Percentiles rank a stretch among this genome's conserved stretches.
Evolutionary conservation across 1,140 invertebrate species (phyloP).

Genomic region (Drosophila elegans): DNA sequence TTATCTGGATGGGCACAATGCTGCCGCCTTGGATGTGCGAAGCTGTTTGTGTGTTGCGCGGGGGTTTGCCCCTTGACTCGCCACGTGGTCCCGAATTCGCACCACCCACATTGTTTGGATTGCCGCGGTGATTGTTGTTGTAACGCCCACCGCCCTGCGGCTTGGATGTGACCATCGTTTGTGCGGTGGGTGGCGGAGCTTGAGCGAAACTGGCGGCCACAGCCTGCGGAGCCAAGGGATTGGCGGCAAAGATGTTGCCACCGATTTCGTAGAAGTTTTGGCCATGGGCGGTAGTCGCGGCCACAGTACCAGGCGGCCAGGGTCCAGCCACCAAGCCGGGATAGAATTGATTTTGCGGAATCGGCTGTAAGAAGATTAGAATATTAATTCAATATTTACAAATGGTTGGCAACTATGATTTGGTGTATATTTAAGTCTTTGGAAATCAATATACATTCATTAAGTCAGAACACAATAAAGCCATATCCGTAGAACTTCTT

Average conservation of each 20-base stretch:
- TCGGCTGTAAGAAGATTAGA: conserved; percentile 53
- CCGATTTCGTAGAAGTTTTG: conserved; percentile 90
- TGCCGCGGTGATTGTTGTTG: conserved; percentile 69
- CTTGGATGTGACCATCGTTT: conserved; percentile 70
- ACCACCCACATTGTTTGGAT: conserved; percentile 67
- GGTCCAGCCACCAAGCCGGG: conserved; percentile 65
- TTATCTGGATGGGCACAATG: conserved; percentile 64
- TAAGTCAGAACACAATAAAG: too few species aligned
- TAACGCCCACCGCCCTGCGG: conserved; percentile 74
- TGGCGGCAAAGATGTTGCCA: conserved; percentile 89
- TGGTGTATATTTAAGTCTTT: too few species aligned
- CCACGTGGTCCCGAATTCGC: conserved; percentile 56
- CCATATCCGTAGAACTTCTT: too few species aligned
- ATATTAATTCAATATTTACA: background rate
- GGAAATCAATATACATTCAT: too few species aligned
- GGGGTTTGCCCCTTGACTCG: conserved; percentile 65
- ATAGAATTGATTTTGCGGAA: conserved; percentile 85
- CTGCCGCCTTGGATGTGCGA: conserved; percentile 71
- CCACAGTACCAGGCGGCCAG: conserved; percentile 76
- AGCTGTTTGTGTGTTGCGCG: conserved; percentile 60
- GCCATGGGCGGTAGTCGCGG: conserved; percentile 86
- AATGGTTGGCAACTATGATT: too few species aligned
- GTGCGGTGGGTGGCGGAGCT: conserved; percentile 70
- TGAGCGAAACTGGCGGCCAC: conserved; percentile 86
- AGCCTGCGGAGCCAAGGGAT: conserved; percentile 89